Evolutionary conservation across 1,140 invertebrate genomes (phyloP).

Genomic region (Aphidius gifuensis): DNA sequence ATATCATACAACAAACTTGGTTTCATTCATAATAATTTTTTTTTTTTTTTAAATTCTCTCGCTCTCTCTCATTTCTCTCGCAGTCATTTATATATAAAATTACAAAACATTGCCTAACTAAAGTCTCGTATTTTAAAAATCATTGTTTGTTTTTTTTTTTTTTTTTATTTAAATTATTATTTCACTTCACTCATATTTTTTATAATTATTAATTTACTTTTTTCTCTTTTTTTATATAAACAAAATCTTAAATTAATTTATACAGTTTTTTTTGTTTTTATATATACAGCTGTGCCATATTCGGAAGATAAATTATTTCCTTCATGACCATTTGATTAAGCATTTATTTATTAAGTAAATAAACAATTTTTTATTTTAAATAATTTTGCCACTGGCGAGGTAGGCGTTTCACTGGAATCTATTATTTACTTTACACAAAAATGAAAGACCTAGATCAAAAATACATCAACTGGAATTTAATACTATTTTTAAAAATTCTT

Average conservation of each 20-base stretch:
- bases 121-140: slow-evolving; percentile 18
- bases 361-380: slow-evolving; percentile 19
- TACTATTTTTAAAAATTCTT: no score
- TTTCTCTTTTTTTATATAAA: slow-evolving; percentile 13
- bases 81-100: slow-evolving; percentile 47
- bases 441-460: no score
- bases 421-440: no score
- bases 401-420: slow-evolving; percentile 34
- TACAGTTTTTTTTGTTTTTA: slow-evolving; percentile 19
- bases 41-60: slow-evolving; percentile 23
- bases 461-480: no score
- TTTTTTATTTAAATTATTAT: not conserved
- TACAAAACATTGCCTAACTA: slow-evolving; percentile 52
- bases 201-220: slow-evolving; percentile 16
- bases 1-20: slow-evolving; percentile 50
- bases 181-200: slow-evolving; percentile 13
- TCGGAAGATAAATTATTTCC: slow-evolving; percentile 4
- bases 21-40: slow-evolving; percentile 7
- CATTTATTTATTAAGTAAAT: slow-evolving; percentile 26
- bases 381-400: slow-evolving; percentile 40
- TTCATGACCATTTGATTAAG: slow-evolving; percentile 24
- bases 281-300: slow-evolving; percentile 25
- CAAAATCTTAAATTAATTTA: slow-evolving; percentile 23
- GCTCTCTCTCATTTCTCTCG: slow-evolving; percentile 21
- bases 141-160: slow-evolving; percentile 1